Conservation (phyloP, 2,888 invertebrate species). For the Loripinus fragilis region DNA sequence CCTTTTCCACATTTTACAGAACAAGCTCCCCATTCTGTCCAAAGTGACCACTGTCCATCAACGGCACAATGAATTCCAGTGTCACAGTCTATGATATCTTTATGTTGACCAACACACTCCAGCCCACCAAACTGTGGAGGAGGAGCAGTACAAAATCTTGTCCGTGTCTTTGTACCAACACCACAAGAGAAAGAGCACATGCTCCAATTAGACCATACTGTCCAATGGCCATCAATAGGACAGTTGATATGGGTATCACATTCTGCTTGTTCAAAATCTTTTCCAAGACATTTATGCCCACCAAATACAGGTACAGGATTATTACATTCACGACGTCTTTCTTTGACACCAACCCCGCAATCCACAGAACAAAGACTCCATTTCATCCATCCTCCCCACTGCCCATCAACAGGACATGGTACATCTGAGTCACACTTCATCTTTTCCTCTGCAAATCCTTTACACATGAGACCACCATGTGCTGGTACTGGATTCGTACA, state of each 20-base stretch:
- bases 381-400: conserved; percentile 44
- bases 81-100: conserved; percentile 32
- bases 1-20: conserved; percentile 43
- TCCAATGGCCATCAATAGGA: conserved; percentile 49
- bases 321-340: conserved; percentile 46
- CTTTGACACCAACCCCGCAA: conserved; percentile 40
- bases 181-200: conserved; percentile 38
- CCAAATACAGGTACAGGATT: conserved; percentile 43
- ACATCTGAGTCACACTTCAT: conserved; percentile 37
- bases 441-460: conserved; percentile 25
- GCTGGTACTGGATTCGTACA: conserved; percentile 40
- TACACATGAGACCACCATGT: conserved; percentile 32
- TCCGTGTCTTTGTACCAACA: conserved; percentile 21
- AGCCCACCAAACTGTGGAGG: conserved; percentile 39
- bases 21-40: conserved; percentile 38
- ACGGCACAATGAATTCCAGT: conserved; percentile 34
- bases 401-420: conserved; percentile 39
- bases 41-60: conserved; percentile 44
- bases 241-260: conserved; percentile 43
- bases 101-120: conserved; percentile 20
- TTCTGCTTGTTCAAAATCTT: conserved; percentile 20
- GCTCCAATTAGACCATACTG: conserved; percentile 28
- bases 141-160: conserved; percentile 38
- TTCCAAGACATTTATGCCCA: conserved; percentile 39
- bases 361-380: conserved; percentile 34